These are phyloP conservation scores for Hypanus sabinus DNA, from an alignment of 2,113 vertebrate genomes.

Conservation along the genomic window DNA sequence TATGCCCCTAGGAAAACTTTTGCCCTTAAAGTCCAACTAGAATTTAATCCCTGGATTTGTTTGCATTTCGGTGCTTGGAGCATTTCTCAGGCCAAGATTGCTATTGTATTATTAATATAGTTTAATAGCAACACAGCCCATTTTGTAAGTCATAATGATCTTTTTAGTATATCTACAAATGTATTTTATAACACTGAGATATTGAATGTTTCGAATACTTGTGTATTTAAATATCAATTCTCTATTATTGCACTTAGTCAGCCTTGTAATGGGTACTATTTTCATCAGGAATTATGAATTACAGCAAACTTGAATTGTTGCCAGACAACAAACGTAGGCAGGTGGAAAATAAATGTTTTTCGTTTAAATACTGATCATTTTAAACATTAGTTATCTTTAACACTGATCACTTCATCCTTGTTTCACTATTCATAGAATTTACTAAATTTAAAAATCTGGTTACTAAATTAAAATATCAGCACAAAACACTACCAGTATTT, in stretches of 20 bases:
- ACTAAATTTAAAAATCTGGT: not conserved
- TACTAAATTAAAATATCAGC: not conserved
- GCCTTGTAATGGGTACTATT: not conserved
- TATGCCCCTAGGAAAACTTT: slow-evolving; percentile 9
- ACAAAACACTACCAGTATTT: slow-evolving; percentile 11
- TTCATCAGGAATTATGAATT: slow-evolving; percentile 46
- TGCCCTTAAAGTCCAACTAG: not conserved
- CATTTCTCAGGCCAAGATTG: not conserved
- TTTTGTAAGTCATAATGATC: slow-evolving; percentile 5
- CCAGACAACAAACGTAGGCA: slow-evolving; percentile 62
- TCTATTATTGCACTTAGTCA: not conserved
- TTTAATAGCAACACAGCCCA: not conserved
- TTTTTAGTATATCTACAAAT: not conserved
- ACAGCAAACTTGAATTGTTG: slow-evolving; percentile 65
- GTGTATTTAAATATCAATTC: not conserved
- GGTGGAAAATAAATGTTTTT: slow-evolving; percentile 63
- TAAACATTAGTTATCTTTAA: slow-evolving; percentile 26
- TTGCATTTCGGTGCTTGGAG: not conserved
- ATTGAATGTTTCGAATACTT: not conserved
- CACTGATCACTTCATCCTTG: too few relatives aligned
- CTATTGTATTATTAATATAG: not conserved
- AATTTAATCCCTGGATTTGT: slow-evolving; percentile 27
- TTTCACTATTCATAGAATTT: not conserved
- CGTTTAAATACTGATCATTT: slow-evolving; percentile 55
- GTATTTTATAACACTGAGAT: too few relatives aligned